A percentile compares a stretch with the other conserved stretches of the same genome.
Conservation (phyloP, 2,888 invertebrate genomes). For the Mythimna pallens region DNA sequence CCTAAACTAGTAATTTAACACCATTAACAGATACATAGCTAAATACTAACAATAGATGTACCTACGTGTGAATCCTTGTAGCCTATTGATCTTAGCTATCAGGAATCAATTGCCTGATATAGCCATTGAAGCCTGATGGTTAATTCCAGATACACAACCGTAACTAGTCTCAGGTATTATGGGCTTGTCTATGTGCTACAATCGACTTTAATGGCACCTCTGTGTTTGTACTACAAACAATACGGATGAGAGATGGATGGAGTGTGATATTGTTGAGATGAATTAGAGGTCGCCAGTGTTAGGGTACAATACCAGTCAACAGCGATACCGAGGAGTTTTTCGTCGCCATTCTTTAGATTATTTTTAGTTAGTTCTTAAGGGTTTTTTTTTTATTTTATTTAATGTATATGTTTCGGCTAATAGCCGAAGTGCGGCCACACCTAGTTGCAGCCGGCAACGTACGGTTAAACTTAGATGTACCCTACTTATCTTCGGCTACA, state of each 20-base stretch:
- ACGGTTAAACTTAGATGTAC: too few relatives aligned
- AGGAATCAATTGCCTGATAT: conserved; percentile 48
- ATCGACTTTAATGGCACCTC: conserved; percentile 14
- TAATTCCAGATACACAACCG: conserved; percentile 41
- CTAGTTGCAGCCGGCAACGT: too few relatives aligned
- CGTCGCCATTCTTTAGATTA: too few relatives aligned
- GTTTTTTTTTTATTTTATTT: too few relatives aligned
- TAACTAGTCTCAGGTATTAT: conserved; percentile 35
- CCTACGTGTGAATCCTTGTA: background rate
- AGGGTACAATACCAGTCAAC: too few relatives aligned
- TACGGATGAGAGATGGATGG: background rate
- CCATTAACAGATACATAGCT: too few relatives aligned
- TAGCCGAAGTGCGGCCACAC: too few relatives aligned
- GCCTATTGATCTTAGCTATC: conserved; percentile 27
- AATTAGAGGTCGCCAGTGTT: background rate
- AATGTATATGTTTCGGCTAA: too few relatives aligned
- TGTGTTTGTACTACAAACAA: conserved; percentile 3
- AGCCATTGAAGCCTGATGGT: conserved; percentile 38
- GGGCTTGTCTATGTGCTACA: conserved; percentile 19
- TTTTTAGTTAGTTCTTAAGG: too few relatives aligned
- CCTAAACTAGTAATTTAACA: too few relatives aligned
- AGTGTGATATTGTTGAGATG: background rate
- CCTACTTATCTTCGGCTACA: too few relatives aligned
- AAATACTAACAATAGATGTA: background rate
- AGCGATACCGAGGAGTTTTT: too few relatives aligned